A percentile compares a stretch with the other conserved stretches of the same genome.
phyloP scores from a whole-genome alignment of 2,888 invertebrate genomes.

The Dolichomitus sp. region DNA sequence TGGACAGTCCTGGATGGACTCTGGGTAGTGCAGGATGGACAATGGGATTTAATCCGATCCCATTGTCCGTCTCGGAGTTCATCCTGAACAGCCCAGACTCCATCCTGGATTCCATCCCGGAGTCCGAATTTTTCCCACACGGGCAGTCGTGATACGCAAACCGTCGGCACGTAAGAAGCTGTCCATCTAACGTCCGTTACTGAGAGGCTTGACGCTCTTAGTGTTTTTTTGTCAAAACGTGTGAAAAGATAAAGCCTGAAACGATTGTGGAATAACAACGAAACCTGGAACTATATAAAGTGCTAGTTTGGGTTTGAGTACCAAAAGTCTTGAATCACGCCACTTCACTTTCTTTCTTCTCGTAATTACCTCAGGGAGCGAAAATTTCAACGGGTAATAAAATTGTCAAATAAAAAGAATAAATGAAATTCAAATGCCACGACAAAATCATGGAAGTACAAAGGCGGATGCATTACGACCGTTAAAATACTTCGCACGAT shows the following conservation, averaged over 20 bases:
- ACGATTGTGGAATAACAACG: constrained; percentile 72
- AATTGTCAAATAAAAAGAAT: constrained; percentile 8
- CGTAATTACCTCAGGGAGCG: constrained; percentile 11
- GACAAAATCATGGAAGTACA: constrained; percentile 12
- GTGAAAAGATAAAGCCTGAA: constrained; percentile 77
- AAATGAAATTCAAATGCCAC: constrained; percentile 27
- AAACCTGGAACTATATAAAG: constrained; percentile 34
- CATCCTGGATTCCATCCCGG: no score
- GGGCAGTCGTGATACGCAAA: neutral
- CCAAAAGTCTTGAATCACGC: neutral
- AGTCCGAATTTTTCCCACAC: no score
- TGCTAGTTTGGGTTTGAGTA: constrained; percentile 20
- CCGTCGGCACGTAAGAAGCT: constrained; percentile 45
- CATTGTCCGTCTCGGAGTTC: no score
- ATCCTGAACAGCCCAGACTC: no score
- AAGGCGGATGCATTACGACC: neutral
- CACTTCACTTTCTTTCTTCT: constrained; percentile 15
- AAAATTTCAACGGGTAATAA: constrained; percentile 4
- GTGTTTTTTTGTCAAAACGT: constrained; percentile 75
- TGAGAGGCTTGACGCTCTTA: constrained; percentile 22
- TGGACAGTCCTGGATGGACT: no score
- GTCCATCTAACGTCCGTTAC: constrained; percentile 68
- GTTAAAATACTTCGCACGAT: neutral
- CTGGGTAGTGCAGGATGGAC: no score
- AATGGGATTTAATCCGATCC: no score